Evolutionary conservation across 2,113 vertebrate genomes (phyloP).

Genomic region (Anarrhichthys ocellatus): DNA sequence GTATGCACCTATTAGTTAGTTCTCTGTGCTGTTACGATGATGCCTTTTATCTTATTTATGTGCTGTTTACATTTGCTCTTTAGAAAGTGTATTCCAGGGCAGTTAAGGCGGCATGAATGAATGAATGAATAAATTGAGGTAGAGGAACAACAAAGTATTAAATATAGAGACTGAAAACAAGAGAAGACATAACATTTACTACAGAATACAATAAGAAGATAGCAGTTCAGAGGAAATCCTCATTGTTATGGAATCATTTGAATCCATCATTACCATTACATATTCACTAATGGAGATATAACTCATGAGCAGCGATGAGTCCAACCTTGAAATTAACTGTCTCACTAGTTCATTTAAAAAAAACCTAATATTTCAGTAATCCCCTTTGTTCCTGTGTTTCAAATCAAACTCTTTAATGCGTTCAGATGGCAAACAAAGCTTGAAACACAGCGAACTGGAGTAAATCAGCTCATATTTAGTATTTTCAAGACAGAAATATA

Average conservation of each 20-base stretch:
- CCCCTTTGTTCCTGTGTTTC: background rate
- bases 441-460: background rate
- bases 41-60: background rate
- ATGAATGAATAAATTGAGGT: background rate
- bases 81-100: background rate
- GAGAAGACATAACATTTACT: background rate
- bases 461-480: background rate
- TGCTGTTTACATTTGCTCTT: background rate
- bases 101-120: background rate
- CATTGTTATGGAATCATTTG: background rate
- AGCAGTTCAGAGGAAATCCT: background rate
- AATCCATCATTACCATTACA: background rate
- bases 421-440: background rate
- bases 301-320: background rate
- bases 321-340: conserved; percentile 5
- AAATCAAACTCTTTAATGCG: background rate
- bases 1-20: background rate
- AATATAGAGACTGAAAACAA: background rate
- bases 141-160: background rate
- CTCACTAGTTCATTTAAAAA: background rate
- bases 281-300: background rate
- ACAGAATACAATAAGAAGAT: background rate
- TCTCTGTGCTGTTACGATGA: background rate
- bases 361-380: background rate
- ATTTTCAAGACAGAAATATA: background rate